phyloP scores from a whole-genome alignment of 2,797 vertebrate species.

The Naso thynnoides region DNA sequence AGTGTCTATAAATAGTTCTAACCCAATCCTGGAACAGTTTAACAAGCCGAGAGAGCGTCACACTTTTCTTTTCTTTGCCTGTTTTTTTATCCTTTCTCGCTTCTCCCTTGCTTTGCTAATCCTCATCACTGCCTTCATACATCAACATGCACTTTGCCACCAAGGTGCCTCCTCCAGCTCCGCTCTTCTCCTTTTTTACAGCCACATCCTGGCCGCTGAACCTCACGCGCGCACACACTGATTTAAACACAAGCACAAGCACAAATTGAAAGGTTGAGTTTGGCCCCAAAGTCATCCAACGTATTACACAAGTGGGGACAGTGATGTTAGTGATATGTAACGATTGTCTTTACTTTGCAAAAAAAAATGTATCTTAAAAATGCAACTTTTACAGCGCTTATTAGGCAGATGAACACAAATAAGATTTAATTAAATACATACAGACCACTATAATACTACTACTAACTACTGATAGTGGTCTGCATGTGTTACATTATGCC shows the following conservation, averaged over 20 bases:
- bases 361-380: no score
- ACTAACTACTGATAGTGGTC: no score
- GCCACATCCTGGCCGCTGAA: conserved; percentile 29
- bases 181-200: conserved; percentile 21
- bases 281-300: conserved; percentile 29
- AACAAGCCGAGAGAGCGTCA: neutral
- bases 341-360: no score
- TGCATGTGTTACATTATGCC: no score
- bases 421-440: no score
- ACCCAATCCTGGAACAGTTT: neutral
- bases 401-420: no score
- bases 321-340: no score
- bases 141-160: conserved; percentile 26
- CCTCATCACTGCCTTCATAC: conserved; percentile 24
- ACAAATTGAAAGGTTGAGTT: conserved; percentile 13
- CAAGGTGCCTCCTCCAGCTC: conserved; percentile 34
- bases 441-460: no score
- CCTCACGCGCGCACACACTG: neutral
- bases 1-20: neutral
- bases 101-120: conserved; percentile 12
- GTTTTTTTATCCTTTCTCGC: neutral
- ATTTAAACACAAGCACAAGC: neutral
- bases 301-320: conserved; percentile 33
- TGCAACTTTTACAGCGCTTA: no score
- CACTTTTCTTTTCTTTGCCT: neutral